Conservation (phyloP, 2,888 invertebrate species). For the Nemotelus pantherinus region DNA sequence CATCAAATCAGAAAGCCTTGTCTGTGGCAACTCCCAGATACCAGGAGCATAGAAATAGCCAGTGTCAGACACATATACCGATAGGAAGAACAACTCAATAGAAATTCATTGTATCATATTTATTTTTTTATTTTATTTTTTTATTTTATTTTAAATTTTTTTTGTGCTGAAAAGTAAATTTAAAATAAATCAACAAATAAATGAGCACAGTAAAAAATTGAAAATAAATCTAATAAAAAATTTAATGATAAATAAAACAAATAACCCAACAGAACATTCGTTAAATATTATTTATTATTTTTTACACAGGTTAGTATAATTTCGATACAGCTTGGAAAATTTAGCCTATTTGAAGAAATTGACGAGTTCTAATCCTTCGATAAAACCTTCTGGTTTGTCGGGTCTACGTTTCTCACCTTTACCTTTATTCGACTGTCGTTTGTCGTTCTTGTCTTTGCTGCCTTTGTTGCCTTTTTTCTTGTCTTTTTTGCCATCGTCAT, state of each 20-base stretch:
- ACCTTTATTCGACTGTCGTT: background rate
- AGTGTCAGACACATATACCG: too few species aligned
- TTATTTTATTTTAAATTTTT: too few species aligned
- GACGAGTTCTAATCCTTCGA: conserved; percentile 10
- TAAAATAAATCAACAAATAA: too few species aligned
- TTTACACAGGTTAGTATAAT: background rate
- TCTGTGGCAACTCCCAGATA: too few species aligned
- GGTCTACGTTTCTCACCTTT: background rate
- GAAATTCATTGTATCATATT: too few species aligned
- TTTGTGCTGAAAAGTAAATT: too few species aligned
- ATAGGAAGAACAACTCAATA: too few species aligned
- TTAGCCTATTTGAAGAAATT: conserved; percentile 14
- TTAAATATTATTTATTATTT: conserved; percentile 13
- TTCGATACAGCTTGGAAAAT: conserved; percentile 7
- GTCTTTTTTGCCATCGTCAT: conserved; percentile 17
- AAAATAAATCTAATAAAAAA: too few species aligned
- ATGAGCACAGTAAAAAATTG: too few species aligned
- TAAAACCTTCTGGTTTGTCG: background rate
- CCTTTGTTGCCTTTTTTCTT: conserved; percentile 3
- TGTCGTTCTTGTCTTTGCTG: conserved; percentile 17
- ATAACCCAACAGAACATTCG: background rate
- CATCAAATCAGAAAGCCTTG: too few species aligned
- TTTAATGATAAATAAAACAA: background rate
- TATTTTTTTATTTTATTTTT: too few species aligned
- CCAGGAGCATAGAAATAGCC: too few species aligned